These are phyloP conservation scores for Orestias chungarensis DNA, from an alignment of 2,797 vertebrate species.

Conservation along the genomic window DNA sequence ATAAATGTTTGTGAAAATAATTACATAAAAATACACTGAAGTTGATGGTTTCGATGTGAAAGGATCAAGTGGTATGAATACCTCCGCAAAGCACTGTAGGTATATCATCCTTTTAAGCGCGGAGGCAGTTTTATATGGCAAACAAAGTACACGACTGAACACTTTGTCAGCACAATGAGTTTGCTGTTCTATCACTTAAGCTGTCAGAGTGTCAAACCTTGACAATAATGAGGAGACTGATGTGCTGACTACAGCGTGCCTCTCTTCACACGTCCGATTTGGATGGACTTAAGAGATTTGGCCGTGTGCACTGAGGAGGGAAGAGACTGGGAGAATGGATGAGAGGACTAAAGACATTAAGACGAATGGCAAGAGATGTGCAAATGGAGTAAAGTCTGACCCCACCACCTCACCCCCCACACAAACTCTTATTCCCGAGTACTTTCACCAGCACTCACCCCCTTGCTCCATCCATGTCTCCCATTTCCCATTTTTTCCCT, in stretches of 20 bases:
- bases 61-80: conserved; percentile 1
- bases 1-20: neutral
- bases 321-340: conserved; percentile 28
- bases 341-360: conserved; percentile 57
- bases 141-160: conserved; percentile 30
- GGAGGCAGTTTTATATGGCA: conserved; percentile 36
- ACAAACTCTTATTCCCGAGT: conserved; percentile 12
- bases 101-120: conserved; percentile 8
- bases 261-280: conserved; percentile 43
- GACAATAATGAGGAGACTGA: conserved; percentile 64
- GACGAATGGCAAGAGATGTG: conserved; percentile 58
- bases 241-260: conserved; percentile 62
- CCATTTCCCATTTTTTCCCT: conserved; percentile 36
- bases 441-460: conserved; percentile 15
- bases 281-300: conserved; percentile 59
- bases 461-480: conserved; percentile 24
- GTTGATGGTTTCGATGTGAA: no score
- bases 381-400: conserved; percentile 65
- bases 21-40: neutral
- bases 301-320: conserved; percentile 29
- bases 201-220: conserved; percentile 52
- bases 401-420: conserved; percentile 36
- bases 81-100: neutral
- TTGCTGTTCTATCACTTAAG: conserved; percentile 42
- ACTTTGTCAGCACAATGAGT: conserved; percentile 39